Conservation (phyloP, 2,113 vertebrate genomes). For the Prolemur simus region DNA sequence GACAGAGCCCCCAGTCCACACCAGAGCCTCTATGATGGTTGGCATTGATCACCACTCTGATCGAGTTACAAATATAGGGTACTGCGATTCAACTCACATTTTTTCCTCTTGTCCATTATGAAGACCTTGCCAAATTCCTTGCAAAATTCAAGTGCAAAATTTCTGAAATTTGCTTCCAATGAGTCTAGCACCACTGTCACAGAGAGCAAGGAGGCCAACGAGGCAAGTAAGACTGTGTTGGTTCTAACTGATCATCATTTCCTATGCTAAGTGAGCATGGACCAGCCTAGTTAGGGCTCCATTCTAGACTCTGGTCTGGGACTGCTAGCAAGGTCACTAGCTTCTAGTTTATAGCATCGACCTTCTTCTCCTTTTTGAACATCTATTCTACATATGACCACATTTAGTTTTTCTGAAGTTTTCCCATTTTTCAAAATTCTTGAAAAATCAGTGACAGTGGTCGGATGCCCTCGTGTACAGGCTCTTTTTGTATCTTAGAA, state of each 20-base stretch:
- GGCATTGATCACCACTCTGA: not conserved
- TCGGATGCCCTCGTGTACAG: not conserved
- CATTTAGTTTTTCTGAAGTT: not conserved
- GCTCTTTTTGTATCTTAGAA: not conserved
- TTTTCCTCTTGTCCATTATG: not conserved
- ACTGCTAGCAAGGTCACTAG: not conserved
- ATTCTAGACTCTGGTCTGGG: not conserved
- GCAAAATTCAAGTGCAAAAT: not conserved
- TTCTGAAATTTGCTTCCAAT: not conserved
- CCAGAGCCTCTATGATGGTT: not conserved
- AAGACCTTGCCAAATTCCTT: not conserved
- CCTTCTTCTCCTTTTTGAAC: not conserved
- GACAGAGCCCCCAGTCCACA: not conserved
- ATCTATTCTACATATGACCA: not conserved
- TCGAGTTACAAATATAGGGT: not conserved
- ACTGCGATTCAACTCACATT: not conserved
- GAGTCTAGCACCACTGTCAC: not conserved
- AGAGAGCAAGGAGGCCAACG: not conserved
- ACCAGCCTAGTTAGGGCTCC: not conserved
- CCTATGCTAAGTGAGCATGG: not conserved
- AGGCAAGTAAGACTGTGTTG: not conserved
- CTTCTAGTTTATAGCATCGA: not conserved
- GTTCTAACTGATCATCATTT: not conserved
- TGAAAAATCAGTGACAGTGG: not conserved
- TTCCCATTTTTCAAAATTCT: conserved; percentile 10